Percentiles rank a stretch among this genome's conserved stretches.
These are phyloP conservation scores for Amblyopsis hoosieri DNA, from an alignment of 2,797 vertebrate genomes.

Conservation along the genomic window DNA sequence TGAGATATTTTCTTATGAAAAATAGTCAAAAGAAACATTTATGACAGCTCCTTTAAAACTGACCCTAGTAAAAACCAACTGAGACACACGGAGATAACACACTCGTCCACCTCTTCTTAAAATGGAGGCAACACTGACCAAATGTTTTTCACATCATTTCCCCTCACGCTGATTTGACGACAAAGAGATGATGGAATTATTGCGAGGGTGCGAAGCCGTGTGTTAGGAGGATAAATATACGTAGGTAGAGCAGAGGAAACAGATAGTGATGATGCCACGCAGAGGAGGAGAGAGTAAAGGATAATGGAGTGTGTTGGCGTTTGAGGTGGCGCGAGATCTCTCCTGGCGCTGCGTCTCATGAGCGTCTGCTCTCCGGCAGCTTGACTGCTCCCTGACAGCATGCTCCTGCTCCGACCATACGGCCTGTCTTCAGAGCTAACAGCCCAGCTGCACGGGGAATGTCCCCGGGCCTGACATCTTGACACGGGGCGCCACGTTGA, in stretches of 20 bases:
- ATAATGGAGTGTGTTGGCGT: slow-evolving; percentile 11
- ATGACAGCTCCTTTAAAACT: neutral
- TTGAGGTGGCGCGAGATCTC: slow-evolving; percentile 35
- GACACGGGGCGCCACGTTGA: slow-evolving; percentile 82
- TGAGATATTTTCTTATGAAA: slow-evolving; percentile 26
- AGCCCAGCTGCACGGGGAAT: slow-evolving; percentile 82
- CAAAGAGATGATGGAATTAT: slow-evolving; percentile 19
- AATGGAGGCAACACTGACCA: neutral
- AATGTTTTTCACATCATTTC: too few relatives aligned
- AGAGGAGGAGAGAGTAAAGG: slow-evolving; percentile 9
- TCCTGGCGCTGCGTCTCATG: slow-evolving; percentile 34
- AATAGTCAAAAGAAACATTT: slow-evolving; percentile 2
- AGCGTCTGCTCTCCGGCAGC: slow-evolving; percentile 65
- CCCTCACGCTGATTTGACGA: too few relatives aligned
- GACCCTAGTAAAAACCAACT: neutral
- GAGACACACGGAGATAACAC: too few relatives aligned
- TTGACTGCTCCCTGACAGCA: slow-evolving; percentile 79
- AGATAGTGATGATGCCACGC: slow-evolving; percentile 31
- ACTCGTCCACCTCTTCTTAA: too few relatives aligned
- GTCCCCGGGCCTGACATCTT: slow-evolving; percentile 84
- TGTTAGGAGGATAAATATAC: slow-evolving; percentile 25
- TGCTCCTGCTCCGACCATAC: slow-evolving; percentile 81
- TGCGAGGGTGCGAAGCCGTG: slow-evolving; percentile 29
- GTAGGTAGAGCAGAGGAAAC: slow-evolving; percentile 24
- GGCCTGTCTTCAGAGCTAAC: slow-evolving; percentile 82